Conservation (phyloP, 2,888 invertebrate genomes). For the Acanthoscelides obtectus region DNA sequence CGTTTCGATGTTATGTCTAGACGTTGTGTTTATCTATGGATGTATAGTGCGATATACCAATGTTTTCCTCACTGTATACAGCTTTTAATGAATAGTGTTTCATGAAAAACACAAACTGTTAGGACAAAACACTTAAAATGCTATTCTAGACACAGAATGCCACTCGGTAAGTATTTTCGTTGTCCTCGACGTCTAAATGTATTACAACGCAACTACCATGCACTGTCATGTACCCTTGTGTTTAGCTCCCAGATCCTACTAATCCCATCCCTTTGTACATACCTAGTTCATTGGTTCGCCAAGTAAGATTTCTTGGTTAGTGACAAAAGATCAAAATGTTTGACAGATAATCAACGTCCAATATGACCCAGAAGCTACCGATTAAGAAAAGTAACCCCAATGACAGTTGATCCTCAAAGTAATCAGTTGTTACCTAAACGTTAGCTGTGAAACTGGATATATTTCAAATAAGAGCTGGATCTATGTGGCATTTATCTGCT, state of each 20-base stretch:
- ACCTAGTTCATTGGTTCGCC: no score
- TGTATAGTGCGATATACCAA: conserved; percentile 24
- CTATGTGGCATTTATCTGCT: no score
- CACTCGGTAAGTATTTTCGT: conserved; percentile 31
- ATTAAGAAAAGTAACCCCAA: no score
- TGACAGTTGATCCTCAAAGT: no score
- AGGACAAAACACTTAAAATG: conserved; percentile 8
- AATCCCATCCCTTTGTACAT: conserved; percentile 17
- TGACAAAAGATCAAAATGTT: no score
- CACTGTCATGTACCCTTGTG: conserved; percentile 41
- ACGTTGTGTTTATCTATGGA: conserved; percentile 36
- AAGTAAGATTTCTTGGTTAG: no score
- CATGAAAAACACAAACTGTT: conserved; percentile 34
- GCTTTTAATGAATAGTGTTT: conserved; percentile 25
- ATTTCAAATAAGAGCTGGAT: no score
- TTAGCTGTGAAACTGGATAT: no score
- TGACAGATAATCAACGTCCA: no score
- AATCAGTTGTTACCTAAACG: no score
- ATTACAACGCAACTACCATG: conserved; percentile 45
- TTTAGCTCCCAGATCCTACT: conserved; percentile 6
- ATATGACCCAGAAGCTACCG: no score
- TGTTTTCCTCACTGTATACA: conserved; percentile 24
- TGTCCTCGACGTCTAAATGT: conserved; percentile 31
- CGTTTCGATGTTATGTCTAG: conserved; percentile 48
- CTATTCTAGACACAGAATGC: neutral